These are phyloP conservation scores for Cacatua alba DNA, from an alignment of 2,113 vertebrate species.

Conservation along the genomic window DNA sequence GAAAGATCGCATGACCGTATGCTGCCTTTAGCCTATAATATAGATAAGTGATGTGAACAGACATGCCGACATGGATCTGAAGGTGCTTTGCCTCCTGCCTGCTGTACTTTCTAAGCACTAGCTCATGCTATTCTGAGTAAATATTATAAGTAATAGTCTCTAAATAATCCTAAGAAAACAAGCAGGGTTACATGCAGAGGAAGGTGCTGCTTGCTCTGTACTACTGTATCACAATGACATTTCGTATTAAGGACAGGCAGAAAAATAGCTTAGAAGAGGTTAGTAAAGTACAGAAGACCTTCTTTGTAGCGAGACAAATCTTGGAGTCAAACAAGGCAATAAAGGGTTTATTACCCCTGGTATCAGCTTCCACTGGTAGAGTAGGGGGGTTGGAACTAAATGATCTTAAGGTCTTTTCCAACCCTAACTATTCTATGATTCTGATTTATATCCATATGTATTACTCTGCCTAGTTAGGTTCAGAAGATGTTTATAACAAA, in stretches of 20 bases:
- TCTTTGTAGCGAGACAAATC: not conserved
- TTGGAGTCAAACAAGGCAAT: not conserved
- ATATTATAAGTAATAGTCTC: not conserved
- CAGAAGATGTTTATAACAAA: not conserved
- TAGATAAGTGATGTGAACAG: not conserved
- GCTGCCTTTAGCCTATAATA: not conserved
- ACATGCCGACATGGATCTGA: accelerated
- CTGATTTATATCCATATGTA: accelerated
- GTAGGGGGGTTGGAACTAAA: not conserved
- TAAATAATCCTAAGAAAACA: not conserved
- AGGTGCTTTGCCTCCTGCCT: not conserved
- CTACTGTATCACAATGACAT: not conserved
- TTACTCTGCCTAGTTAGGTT: not conserved
- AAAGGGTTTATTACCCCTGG: not conserved
- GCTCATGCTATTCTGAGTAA: not conserved
- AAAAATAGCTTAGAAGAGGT: not conserved
- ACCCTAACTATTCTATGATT: not conserved
- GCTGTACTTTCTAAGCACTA: not conserved
- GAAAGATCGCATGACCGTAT: accelerated
- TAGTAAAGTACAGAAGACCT: not conserved
- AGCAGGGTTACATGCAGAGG: not conserved
- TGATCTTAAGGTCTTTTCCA: not conserved
- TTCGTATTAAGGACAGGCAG: not conserved
- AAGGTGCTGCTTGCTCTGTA: not conserved
- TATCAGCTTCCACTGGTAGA: not conserved